Base-by-base conservation (phyloP, 2,888 invertebrate species). In the Tolmerus cingulatus region DNA sequence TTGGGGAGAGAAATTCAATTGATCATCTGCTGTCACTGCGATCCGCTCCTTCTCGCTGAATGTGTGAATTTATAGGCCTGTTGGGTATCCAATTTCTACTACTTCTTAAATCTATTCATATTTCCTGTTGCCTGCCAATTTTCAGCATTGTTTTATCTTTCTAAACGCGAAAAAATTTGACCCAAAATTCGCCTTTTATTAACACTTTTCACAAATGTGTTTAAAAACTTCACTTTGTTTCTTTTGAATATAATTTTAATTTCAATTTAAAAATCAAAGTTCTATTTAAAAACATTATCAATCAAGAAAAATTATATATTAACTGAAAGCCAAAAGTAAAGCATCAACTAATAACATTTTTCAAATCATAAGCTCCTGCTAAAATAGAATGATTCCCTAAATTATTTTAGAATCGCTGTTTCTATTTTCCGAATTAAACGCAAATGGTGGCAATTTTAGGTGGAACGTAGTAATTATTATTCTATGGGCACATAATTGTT, bases 1-100 rank as follows among this genome's bases (percentile, higher is more conserved):
- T 85, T 74, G 85, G 85, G 85, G 85, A 43, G 74, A 85, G 34
- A 85, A 74, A 85, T 46, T 85, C 85, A 85, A 85, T 85, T 85
- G 85, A 85, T 85, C 85, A 85, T 85, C 23, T 43, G 27, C 74
- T 74, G 85, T 74, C 85, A 74, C 34, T 46, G 57, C 66, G 66
- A 66, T 9, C 23, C 27, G 66, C 27, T 66, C 27, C 66, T 66
- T 66, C 66, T 66, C 66, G 27, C 12, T 66, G 66, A 23, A 66
- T 66, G 27, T 5, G 27, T 19, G 27, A 66, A 66, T 66, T 66
- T 51, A 66, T 66, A 23, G 66, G 66, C 66, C 66, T 66, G 66
- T 66, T 66, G 66, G 51, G 66, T 66, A 66, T 66, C 66, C 66
- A 66, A 66, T 66, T 66, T 12, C 66, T 12, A 66, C 23, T 66